phyloP scores from a whole-genome alignment of 2,113 vertebrate species.

The Rostratula benghalensis region DNA sequence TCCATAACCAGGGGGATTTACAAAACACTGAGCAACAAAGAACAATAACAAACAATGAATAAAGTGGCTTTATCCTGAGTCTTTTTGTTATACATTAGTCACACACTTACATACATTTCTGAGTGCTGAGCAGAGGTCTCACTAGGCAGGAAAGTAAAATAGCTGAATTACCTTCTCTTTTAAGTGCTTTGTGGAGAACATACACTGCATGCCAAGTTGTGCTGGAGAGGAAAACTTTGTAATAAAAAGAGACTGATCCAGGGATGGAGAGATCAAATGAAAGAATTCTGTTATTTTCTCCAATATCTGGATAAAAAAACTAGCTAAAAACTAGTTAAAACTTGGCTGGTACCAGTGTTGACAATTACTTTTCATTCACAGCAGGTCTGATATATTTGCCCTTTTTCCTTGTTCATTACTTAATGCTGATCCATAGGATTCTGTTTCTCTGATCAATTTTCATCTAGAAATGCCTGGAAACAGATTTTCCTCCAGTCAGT shows the following conservation, averaged over 20 bases:
- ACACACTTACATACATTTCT: slow-evolving; percentile 61
- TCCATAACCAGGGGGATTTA: slow-evolving; percentile 76
- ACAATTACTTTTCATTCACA: neutral
- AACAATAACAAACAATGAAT: slow-evolving; percentile 73
- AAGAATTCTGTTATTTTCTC: too few species aligned
- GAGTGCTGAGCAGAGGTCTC: neutral
- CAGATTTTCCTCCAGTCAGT: neutral
- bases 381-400: neutral
- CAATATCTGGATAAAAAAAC: too few species aligned
- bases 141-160: slow-evolving; percentile 51
- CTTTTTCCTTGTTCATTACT: neutral
- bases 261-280: too few species aligned
- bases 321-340: too few species aligned
- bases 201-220: slow-evolving; percentile 37
- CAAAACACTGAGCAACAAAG: slow-evolving; percentile 72
- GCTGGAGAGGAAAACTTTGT: slow-evolving; percentile 12
- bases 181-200: slow-evolving; percentile 25
- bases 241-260: neutral
- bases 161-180: slow-evolving; percentile 57
- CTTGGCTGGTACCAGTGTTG: too few species aligned
- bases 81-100: slow-evolving; percentile 58
- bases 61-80: slow-evolving; percentile 67
- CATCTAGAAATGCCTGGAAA: neutral
- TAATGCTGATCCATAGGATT: neutral
- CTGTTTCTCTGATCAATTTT: neutral